A percentile compares a stretch with the other conserved stretches of the same genome.
Evolutionary conservation across 2,797 vertebrate species (phyloP).

Genomic region (Hyperoplus lanceolatus): DNA sequence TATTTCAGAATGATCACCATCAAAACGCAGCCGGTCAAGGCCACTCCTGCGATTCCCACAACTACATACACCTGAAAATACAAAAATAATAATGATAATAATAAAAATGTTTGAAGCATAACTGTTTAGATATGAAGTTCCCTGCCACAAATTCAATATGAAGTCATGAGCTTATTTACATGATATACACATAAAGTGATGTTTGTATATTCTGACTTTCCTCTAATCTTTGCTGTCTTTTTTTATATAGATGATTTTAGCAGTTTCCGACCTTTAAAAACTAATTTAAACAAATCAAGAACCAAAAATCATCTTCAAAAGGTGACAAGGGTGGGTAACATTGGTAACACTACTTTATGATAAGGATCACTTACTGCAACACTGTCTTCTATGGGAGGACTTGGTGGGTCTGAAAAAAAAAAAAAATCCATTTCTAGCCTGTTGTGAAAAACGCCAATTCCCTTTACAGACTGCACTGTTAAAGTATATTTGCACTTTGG

Average conservation of each 20-base stretch:
- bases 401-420: slow-evolving; percentile 69
- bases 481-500: not conserved
- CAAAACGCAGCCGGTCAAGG: slow-evolving; percentile 93
- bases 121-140: not conserved
- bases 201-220: not conserved
- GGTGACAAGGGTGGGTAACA: not conserved
- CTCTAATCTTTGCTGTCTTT: not conserved
- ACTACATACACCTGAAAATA: slow-evolving; percentile 93
- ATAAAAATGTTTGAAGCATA: not conserved
- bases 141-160: not conserved
- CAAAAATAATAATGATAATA: not conserved
- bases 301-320: not conserved
- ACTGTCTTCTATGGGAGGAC: slow-evolving; percentile 86
- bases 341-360: not conserved
- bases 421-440: not conserved
- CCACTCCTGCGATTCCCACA: slow-evolving; percentile 94
- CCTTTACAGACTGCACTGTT: not conserved
- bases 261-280: not conserved
- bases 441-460: slow-evolving; percentile 1
- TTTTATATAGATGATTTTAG: not conserved
- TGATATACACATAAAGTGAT: not conserved
- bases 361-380: slow-evolving; percentile 91
- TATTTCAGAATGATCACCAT: slow-evolving; percentile 97
- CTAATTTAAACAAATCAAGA: not conserved
- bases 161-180: slow-evolving; percentile 1